phyloP scores from a whole-genome alignment of 1,140 invertebrate species.

The Drosophila sulfurigaster region DNA sequence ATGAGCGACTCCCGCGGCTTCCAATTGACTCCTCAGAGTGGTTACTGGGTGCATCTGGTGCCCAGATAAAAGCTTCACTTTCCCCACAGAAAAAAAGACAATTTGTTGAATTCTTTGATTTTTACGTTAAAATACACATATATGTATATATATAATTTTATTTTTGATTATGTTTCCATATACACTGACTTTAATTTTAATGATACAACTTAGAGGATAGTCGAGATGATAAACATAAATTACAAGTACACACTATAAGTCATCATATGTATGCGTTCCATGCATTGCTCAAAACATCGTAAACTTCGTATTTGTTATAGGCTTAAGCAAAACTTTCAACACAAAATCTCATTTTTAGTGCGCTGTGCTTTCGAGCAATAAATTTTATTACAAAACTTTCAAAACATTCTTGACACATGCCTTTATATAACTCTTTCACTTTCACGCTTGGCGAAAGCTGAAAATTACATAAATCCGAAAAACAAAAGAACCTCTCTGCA shows the following conservation, averaged over 20 bases:
- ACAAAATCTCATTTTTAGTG: conserved; percentile 3
- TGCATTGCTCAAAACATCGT: conserved; percentile 11
- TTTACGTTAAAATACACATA: conserved; percentile 49
- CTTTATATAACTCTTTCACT: conserved; percentile 51
- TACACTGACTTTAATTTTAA: conserved; percentile 62
- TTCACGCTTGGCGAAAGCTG: conserved; percentile 50
- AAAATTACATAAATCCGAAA: conserved; percentile 47
- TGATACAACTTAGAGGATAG: conserved; percentile 41
- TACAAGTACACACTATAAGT: conserved; percentile 38
- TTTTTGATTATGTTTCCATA: conserved; percentile 80
- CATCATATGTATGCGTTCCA: conserved; percentile 42
- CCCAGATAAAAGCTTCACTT: conserved; percentile 5
- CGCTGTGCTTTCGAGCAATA: conserved; percentile 9
- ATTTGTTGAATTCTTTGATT: conserved; percentile 27
- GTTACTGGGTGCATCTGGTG: conserved; percentile 83
- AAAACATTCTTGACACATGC: conserved; percentile 48
- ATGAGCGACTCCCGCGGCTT: conserved; percentile 72
- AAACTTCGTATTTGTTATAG: conserved; percentile 9
- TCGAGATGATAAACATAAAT: conserved; percentile 27
- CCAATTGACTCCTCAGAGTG: conserved; percentile 68
- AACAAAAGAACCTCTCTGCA: conserved; percentile 59
- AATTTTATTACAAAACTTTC: conserved; percentile 55
- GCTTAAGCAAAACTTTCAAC: conserved; percentile 24
- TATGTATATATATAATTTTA: conserved; percentile 63
- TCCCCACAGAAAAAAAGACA: conserved; percentile 10